Conservation (phyloP, 2,888 invertebrate species). For the Leptopilina syphax region DNA sequence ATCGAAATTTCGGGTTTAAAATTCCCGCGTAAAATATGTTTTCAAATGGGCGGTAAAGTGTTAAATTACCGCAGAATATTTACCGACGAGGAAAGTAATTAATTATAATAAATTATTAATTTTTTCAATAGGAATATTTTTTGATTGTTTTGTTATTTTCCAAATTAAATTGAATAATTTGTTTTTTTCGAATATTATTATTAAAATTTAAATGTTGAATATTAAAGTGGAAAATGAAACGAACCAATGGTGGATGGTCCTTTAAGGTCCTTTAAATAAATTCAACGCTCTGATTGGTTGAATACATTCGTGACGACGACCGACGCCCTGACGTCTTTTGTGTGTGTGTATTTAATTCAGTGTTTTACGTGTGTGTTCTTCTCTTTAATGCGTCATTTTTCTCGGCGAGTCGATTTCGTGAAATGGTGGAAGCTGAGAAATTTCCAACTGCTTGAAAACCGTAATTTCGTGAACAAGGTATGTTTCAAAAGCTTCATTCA, state of each 20-base stretch:
- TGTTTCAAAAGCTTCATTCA: constrained; percentile 37
- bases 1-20: constrained; percentile 2
- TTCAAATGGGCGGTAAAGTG: not conserved
- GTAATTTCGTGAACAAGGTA: constrained; percentile 38
- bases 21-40: not conserved
- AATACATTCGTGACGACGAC: not conserved
- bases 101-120: not conserved
- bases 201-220: not conserved
- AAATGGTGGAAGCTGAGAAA: constrained; percentile 40
- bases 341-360: not conserved
- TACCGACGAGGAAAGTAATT: not conserved
- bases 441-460: constrained; percentile 22
- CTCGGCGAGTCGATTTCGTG: constrained; percentile 23
- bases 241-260: not conserved
- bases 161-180: not conserved
- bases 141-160: not conserved
- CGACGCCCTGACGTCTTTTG: not conserved
- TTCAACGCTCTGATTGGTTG: not conserved
- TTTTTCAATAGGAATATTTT: not conserved
- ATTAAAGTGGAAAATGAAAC: not conserved
- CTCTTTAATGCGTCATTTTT: constrained; percentile 22
- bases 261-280: not conserved
- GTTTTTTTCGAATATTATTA: not conserved
- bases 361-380: not conserved
- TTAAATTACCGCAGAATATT: constrained; percentile 6